Evolutionary conservation across 2,113 vertebrate species (phyloP).

Genomic region (Gracilinanus agilis): DNA sequence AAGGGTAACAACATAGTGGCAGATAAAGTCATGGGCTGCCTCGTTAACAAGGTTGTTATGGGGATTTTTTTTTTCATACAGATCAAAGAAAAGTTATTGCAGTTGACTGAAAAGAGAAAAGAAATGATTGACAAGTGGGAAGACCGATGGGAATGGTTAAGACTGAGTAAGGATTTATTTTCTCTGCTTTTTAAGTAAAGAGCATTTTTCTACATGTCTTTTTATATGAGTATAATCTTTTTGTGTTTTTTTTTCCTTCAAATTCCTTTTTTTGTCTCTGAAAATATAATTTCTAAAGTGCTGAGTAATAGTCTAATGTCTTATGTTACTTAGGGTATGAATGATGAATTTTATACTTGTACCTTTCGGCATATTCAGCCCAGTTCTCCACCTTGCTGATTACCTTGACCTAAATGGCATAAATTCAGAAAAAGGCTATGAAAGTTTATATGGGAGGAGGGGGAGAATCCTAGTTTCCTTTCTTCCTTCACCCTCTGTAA

Average conservation of each 20-base stretch:
- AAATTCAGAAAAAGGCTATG: neutral
- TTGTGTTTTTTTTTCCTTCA: slow-evolving; percentile 2
- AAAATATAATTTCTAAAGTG: neutral
- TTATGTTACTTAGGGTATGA: neutral
- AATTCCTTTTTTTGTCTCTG: neutral
- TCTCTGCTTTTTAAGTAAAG: slow-evolving; percentile 41
- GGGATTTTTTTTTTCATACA: slow-evolving; percentile 76
- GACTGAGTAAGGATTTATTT: slow-evolving; percentile 91
- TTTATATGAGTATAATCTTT: neutral
- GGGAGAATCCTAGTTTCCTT: neutral
- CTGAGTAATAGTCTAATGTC: neutral
- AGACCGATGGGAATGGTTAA: slow-evolving; percentile 99
- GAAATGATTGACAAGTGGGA: slow-evolving; percentile 99
- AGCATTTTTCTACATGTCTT: neutral
- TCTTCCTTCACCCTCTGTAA: neutral
- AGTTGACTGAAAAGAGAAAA: slow-evolving; percentile 98
- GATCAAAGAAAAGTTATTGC: slow-evolving; percentile 97
- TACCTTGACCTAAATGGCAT: neutral
- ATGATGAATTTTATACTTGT: neutral
- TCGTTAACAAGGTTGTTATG: slow-evolving; percentile 34
- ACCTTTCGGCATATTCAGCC: neutral
- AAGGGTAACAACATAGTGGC: neutral
- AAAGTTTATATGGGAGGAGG: too few relatives aligned
- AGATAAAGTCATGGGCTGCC: neutral
- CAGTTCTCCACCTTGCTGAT: neutral